Evolutionary conservation across 2,888 invertebrate genomes (phyloP), one percentile per base, ranked within the genome.

Genomic region (Catocala nupta): DNA sequence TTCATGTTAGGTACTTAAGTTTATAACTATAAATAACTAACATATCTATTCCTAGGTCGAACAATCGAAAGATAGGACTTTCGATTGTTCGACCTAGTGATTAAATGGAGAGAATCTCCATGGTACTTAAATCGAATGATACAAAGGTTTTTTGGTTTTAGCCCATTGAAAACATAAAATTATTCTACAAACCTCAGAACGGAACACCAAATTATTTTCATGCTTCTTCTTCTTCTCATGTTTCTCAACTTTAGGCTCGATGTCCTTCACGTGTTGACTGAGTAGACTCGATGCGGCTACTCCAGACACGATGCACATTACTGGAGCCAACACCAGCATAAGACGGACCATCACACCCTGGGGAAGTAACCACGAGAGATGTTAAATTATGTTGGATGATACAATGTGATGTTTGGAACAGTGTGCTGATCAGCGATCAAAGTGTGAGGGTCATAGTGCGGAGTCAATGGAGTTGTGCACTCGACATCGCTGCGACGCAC

Each of bases 321-420:
- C 98, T 0, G 99, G 99, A 0, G 99, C 99, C 69, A 99, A 94
- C 0, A 99, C 99, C 84, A 99, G 93, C 99, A 99, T 99, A 54
- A 99, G 95, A 92, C 99, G 99, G 34, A 99, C 99, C 99, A 99
- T 99, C 50, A 99, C 99, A 71, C 99, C 99, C 98, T 98, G 88
- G 13, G 84, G 42, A 57, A 10, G n/a, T 42, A 1, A 59, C 9
- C 8, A 0, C 34, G 5, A 55, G 33, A 33, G 33, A 44, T 73
- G 65, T 83, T 59, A 78, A 39, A 3, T 11, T 72, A 72, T 65
- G 65, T 8, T 72, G 65, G 67, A 42, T 25, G 8, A 7, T 39
- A 4, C 4, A 25, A 5, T 51, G 16, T 7, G 12, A 7, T 25
- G 16, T 1, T 3, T 6, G 33, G 42, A 54, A 39, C 11, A 48